Evolutionary conservation across 2,113 vertebrate genomes (phyloP).

Genomic region (Tragelaphus imberbis): DNA sequence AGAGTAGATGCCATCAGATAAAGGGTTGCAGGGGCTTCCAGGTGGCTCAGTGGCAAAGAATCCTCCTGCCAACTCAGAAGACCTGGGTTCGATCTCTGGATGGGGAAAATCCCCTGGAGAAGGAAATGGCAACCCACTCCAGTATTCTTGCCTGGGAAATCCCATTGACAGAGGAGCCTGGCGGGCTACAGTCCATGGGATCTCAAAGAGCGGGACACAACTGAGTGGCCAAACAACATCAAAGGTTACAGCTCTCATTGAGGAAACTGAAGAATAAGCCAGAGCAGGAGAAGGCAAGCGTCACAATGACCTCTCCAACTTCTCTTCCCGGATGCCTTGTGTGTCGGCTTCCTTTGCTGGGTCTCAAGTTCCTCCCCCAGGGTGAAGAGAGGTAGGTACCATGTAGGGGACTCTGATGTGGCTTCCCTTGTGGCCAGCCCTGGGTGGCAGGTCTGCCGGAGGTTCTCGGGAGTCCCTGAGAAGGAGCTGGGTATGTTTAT

Average conservation of each 20-base stretch:
- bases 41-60: neutral
- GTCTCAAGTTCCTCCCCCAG: neutral
- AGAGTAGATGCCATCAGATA: neutral
- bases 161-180: neutral
- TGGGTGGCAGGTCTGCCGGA: neutral
- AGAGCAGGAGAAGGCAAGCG: neutral
- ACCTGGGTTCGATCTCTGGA: neutral
- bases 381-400: rapidly evolving
- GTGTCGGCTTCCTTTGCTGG: neutral
- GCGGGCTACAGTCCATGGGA: neutral
- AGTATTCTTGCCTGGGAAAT: neutral
- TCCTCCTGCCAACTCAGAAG: neutral
- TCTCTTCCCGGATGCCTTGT: neutral
- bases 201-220: neutral
- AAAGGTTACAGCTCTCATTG: neutral
- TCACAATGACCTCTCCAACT: rapidly evolving
- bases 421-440: neutral
- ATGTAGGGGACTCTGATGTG: rapidly evolving
- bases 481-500: rapidly evolving
- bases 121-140: neutral
- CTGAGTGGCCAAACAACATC: neutral
- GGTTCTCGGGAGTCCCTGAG: neutral
- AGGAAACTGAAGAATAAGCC: neutral
- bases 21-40: neutral
- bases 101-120: neutral